Evolutionary conservation across 2,113 vertebrate species (phyloP).

Genomic region (Eonycteris spelaea): DNA sequence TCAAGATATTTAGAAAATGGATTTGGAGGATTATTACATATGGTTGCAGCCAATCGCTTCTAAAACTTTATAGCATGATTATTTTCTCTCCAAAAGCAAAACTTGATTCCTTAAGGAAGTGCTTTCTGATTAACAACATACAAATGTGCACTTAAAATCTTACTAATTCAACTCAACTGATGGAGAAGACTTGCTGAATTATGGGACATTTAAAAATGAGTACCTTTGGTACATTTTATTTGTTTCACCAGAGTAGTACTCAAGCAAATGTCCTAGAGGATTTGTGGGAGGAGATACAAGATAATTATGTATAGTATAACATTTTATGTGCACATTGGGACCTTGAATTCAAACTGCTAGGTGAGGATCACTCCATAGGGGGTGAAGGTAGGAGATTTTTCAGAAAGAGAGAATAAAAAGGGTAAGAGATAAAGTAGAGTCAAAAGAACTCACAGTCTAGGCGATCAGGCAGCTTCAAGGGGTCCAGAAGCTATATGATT

Average conservation of each 20-base stretch:
- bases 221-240: background rate
- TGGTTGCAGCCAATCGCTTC: background rate
- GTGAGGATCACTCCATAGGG: background rate
- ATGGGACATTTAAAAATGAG: background rate
- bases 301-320: background rate
- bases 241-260: background rate
- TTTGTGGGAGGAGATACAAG: background rate
- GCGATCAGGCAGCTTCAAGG: background rate
- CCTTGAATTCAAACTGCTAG: background rate
- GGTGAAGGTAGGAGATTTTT: background rate
- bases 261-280: background rate
- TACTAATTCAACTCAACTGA: background rate
- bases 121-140: background rate
- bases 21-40: background rate
- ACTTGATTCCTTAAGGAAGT: background rate
- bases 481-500: background rate
- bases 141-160: background rate
- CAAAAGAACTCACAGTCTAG: background rate
- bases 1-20: background rate
- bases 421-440: background rate
- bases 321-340: background rate
- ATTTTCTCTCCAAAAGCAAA: constrained; percentile 20
- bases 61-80: background rate
- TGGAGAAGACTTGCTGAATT: background rate
- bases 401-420: background rate